Evolutionary conservation across 2,888 invertebrate genomes (phyloP), one percentile per base, ranked within the genome.

Genomic region (Crematogaster levior): DNA sequence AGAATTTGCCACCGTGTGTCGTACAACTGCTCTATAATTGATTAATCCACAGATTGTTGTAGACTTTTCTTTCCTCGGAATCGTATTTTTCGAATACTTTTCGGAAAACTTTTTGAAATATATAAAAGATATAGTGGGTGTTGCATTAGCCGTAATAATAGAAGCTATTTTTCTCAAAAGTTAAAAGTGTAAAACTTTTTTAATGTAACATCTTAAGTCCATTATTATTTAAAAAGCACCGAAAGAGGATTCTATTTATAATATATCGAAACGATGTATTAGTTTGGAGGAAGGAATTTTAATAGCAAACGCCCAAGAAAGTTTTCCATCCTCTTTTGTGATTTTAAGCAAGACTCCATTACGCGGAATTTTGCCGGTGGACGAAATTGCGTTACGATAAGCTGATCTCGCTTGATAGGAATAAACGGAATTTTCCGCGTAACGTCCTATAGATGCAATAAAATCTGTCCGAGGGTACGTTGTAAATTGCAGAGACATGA

Each of bases 401-500:
- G 51, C 53, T 53, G 40, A n/a, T 30, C 65, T 43, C 40, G 27
- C 37, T 56, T 77, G 53, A 77, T 65, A 27, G 51, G 65, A 65
- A 75, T 75, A 77, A 77, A 75, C 65, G 51, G 27, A 65, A 66
- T 77, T 77, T 77, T 51, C 53, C 75, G 53, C n/a, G 51, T 51
- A 15, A 58, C 37, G 40, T 40, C 27, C 53, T 77, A 27, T 34
- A 75, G n/a, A 53, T 30, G 65, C 65, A 77, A 77, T 77, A 66
- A 77, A 77, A 77, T 65, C 75, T 77, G 65, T 77, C 75, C 15
- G 30, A 15, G 30, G 66, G n/a, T 65, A 27, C n/a, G 53, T 48
- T 83, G 81, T 86, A 87, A 83, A 82, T 86, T 68, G 85, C 56
- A 40, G 10, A 37, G 73, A 74, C 82, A 82, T 79, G 73, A 83